Conservation (phyloP, 2,113 vertebrate genomes). For the Apistogramma diplotaenia region DNA sequence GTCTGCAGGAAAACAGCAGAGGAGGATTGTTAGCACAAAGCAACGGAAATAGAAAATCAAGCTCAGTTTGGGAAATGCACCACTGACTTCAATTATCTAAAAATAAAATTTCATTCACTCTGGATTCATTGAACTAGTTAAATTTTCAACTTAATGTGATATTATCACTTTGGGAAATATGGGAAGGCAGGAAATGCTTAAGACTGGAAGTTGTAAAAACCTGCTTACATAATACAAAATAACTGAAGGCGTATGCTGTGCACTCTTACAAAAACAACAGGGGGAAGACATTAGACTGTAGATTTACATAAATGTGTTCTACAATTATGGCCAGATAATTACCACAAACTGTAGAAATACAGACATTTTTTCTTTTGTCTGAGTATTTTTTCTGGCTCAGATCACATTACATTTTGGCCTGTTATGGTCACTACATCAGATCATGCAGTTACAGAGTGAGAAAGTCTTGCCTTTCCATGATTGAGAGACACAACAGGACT, state of each 20-base stretch:
- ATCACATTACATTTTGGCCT: too few species aligned
- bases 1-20: conserved; percentile 76
- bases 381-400: too few species aligned
- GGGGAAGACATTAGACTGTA: not conserved
- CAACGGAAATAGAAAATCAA: not conserved
- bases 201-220: not conserved
- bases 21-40: not conserved
- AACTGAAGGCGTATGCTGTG: not conserved
- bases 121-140: not conserved
- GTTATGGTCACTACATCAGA: too few species aligned
- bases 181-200: not conserved
- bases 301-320: too few species aligned
- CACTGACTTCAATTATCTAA: conserved; percentile 25
- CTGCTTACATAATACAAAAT: not conserved
- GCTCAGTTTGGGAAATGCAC: not conserved
- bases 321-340: too few species aligned
- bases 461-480: too few species aligned
- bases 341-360: too few species aligned
- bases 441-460: too few species aligned
- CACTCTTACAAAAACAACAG: not conserved
- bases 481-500: too few species aligned
- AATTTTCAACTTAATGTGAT: conserved; percentile 10
- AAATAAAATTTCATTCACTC: conserved; percentile 12
- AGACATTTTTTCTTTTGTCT: too few species aligned
- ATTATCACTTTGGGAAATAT: conserved; percentile 1